These are phyloP conservation scores for Eremobia ochroleuca DNA, from an alignment of 2,888 invertebrate genomes.

Conservation along the genomic window DNA sequence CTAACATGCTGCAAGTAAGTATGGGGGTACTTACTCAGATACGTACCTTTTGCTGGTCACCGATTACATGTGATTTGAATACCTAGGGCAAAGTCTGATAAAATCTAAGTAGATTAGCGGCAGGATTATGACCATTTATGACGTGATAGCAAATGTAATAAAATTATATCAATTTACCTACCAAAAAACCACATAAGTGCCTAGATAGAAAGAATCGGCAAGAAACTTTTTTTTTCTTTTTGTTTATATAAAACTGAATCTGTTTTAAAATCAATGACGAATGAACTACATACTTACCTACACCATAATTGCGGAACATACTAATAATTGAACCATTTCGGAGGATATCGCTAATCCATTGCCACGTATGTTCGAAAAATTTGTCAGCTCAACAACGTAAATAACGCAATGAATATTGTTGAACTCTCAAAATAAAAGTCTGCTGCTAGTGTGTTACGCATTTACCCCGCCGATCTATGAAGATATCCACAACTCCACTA, in stretches of 20 bases:
- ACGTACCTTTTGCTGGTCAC: not conserved
- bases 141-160: slow-evolving; percentile 17
- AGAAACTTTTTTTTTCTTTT: too few species aligned
- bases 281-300: not conserved
- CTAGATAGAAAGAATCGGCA: not conserved
- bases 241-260: too few species aligned
- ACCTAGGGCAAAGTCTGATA: slow-evolving; percentile 8
- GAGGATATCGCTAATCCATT: not conserved
- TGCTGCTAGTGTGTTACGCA: not conserved
- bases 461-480: not conserved
- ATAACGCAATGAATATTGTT: not conserved
- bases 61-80: slow-evolving; percentile 19
- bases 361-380: not conserved
- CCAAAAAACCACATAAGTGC: not conserved
- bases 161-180: not conserved
- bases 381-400: not conserved
- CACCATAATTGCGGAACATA: not conserved
- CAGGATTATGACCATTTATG: slow-evolving; percentile 26
- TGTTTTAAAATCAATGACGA: not conserved
- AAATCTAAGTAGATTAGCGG: slow-evolving; percentile 23
- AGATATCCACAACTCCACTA: not conserved
- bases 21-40: not conserved
- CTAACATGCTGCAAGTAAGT: slow-evolving; percentile 8
- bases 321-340: not conserved
- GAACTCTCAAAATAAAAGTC: not conserved